Conservation (phyloP, 2,113 vertebrate genomes). For the Tragulus kanchil region DNA sequence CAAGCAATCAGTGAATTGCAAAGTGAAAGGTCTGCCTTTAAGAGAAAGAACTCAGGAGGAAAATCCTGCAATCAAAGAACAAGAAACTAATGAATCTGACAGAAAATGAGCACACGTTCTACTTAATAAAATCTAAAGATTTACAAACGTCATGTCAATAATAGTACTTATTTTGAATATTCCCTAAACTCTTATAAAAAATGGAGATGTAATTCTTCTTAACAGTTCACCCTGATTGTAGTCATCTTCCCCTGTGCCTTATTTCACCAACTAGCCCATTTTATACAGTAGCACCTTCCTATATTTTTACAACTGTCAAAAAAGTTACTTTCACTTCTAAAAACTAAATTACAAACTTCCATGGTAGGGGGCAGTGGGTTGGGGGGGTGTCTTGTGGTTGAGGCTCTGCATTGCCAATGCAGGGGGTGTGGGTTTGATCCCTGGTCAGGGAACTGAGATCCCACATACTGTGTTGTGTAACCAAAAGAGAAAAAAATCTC, state of each 20-base stretch:
- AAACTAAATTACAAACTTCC: conserved; percentile 3
- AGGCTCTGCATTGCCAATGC: neutral
- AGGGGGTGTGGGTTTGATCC: neutral
- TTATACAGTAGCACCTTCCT: neutral
- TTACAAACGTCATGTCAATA: conserved; percentile 30
- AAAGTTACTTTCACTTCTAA: conserved; percentile 71
- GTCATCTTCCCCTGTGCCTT: neutral
- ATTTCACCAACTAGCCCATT: neutral
- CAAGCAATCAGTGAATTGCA: neutral
- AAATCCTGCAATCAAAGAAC: neutral
- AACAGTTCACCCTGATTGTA: neutral
- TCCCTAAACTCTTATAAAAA: neutral
- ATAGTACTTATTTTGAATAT: conserved; percentile 49
- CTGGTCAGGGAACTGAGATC: neutral
- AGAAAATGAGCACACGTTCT: neutral
- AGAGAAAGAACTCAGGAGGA: neutral
- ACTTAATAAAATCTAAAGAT: conserved; percentile 27
- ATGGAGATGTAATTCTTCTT: neutral
- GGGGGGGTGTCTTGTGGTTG: neutral
- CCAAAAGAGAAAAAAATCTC: neutral
- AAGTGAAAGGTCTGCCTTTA: neutral
- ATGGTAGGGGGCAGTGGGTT: neutral
- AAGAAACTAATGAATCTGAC: neutral
- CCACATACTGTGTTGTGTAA: neutral
- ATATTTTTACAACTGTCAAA: conserved; percentile 74